Base-by-base conservation (phyloP, 2,888 invertebrate species). In the Oithona nana region DNA sequence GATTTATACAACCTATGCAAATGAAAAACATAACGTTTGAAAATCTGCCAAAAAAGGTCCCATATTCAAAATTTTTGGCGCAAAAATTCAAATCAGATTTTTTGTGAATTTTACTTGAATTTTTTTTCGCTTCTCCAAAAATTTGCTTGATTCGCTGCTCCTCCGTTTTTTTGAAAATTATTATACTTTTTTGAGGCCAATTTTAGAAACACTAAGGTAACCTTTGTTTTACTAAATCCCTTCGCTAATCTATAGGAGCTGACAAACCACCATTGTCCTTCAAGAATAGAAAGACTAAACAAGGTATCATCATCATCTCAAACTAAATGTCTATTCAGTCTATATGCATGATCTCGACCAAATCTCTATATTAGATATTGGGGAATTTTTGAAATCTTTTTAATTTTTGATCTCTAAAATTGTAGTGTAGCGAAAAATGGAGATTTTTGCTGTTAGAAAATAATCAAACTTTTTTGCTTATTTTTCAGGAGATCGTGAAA, bases 401-500 rank as follows among this genome's bases (percentile, higher is more conserved):
- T n/a, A n/a, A n/a, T n/a, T n/a, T n/a, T n/a, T n/a, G n/a, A n/a
- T n/a, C n/a, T n/a, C n/a, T n/a, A n/a, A n/a, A n/a, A n/a, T n/a
- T n/a, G n/a, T n/a, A n/a, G n/a, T n/a, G n/a, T n/a, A n/a, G n/a
- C n/a, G n/a, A n/a, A n/a, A n/a, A n/a, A n/a, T n/a, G n/a, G n/a
- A n/a, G n/a, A n/a, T n/a, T n/a, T n/a, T n/a, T n/a, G n/a, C n/a
- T n/a, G n/a, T n/a, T n/a, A n/a, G n/a, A n/a, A n/a, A n/a, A n/a
- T 28, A 20, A 57, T 51, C 8, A 30, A 26, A 30, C 8, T 30
- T 49, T 31, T 28, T 61, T 22, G 22, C 52, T 57, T 22, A 20
- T 22, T 67, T 68, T 66, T 60, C 73, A 59, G 75, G 77, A 1
- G 77, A 79, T 68, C 73, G 75, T 67, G 73, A 85, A 70, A 81